A percentile compares a stretch with the other conserved stretches of the same genome.
Evolutionary conservation across 2,797 vertebrate genomes (phyloP).

Genomic region (Apodemus agrarius): DNA sequence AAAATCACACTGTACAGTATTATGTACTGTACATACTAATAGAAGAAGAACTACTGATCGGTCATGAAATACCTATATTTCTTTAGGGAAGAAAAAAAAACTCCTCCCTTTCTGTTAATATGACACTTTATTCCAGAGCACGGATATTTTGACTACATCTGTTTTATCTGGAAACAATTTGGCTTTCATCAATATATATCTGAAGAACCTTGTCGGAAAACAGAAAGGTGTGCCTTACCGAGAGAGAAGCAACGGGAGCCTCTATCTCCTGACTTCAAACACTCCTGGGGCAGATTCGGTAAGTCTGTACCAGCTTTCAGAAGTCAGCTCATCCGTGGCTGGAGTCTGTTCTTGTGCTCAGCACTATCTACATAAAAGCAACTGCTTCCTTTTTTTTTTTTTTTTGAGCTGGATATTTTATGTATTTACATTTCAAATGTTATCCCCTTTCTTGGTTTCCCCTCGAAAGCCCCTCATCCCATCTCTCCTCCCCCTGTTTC

Average conservation of each 20-base stretch:
- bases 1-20: conserved; percentile 45
- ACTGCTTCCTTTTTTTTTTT: conserved; percentile 2
- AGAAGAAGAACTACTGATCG: background rate
- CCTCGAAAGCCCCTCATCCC: too few species aligned
- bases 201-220: conserved; percentile 45
- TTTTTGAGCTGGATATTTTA: too few species aligned
- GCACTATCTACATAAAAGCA: conserved; percentile 55
- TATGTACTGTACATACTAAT: conserved; percentile 50
- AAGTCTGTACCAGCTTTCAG: conserved; percentile 45
- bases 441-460: too few species aligned
- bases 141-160: conserved; percentile 35
- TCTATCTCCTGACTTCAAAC: conserved; percentile 73
- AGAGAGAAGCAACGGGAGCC: conserved; percentile 43
- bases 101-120: background rate
- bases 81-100: background rate
- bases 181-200: conserved; percentile 71
- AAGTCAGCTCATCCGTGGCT: background rate
- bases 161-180: conserved; percentile 30
- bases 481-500: too few species aligned
- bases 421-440: too few species aligned
- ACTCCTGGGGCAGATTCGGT: background rate
- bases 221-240: conserved; percentile 34
- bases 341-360: background rate
- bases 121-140: background rate
- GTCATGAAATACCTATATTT: background rate